Conservation (phyloP, 2,113 vertebrate species). For the Podiceps cristatus region DNA sequence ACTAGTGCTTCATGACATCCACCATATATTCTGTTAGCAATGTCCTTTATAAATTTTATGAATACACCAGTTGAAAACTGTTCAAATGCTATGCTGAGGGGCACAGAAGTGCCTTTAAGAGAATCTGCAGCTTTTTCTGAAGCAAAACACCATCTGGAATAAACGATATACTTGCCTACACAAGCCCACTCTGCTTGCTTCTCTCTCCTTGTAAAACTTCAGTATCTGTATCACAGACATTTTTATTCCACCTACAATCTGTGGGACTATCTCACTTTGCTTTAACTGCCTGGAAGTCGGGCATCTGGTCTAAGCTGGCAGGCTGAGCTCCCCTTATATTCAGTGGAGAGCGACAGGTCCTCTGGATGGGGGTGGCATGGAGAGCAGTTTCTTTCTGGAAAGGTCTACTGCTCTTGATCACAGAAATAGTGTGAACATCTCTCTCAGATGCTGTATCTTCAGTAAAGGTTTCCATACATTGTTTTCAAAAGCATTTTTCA, state of each 20-base stretch:
- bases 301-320: background rate
- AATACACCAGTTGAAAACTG: background rate
- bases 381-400: background rate
- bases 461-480: background rate
- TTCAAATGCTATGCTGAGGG: background rate
- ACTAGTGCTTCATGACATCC: background rate
- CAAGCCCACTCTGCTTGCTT: slow-evolving; percentile 35
- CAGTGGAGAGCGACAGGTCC: background rate
- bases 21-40: background rate
- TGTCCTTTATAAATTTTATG: background rate
- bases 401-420: background rate
- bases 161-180: slow-evolving; percentile 20
- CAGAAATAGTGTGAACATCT: background rate
- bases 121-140: slow-evolving; percentile 24
- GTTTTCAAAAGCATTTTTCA: background rate
- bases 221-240: background rate
- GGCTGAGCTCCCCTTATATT: background rate
- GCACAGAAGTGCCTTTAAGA: slow-evolving; percentile 44
- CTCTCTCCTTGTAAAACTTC: slow-evolving; percentile 9
- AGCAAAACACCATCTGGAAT: slow-evolving; percentile 62
- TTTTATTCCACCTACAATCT: slow-evolving; percentile 51
- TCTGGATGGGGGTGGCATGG: background rate
- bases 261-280: background rate
- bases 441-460: background rate
- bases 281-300: background rate